Percentiles rank a stretch among this genome's conserved stretches.
Evolutionary conservation across 2,113 vertebrate species (phyloP).

Genomic region (Elanus axillaris): DNA sequence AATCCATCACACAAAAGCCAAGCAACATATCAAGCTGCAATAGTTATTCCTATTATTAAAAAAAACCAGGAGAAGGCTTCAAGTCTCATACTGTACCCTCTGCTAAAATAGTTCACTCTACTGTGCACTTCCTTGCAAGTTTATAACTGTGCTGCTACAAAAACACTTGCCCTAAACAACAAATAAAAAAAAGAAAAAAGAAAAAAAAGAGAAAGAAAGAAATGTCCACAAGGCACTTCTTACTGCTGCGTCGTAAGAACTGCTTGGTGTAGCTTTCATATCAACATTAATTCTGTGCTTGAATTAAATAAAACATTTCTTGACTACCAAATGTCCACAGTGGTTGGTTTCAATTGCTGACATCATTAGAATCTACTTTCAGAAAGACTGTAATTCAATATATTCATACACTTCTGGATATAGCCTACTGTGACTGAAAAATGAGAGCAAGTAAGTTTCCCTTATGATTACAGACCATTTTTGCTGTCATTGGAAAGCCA

Average conservation of each 20-base stretch:
- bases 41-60: background rate
- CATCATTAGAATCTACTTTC: background rate
- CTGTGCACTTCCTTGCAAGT: background rate
- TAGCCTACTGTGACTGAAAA: background rate
- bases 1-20: background rate
- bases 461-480: background rate
- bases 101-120: background rate
- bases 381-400: background rate
- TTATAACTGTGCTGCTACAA: background rate
- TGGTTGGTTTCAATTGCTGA: background rate
- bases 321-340: background rate
- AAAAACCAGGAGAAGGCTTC: background rate
- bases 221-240: background rate
- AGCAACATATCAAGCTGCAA: background rate
- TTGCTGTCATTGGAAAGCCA: background rate
- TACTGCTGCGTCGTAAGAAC: background rate
- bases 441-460: background rate
- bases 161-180: background rate
- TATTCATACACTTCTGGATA: background rate
- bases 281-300: background rate
- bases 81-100: background rate
- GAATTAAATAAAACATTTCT: background rate
- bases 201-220: background rate
- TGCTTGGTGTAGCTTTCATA: background rate
- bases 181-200: background rate